Evolutionary conservation across 2,888 invertebrate species (phyloP).

Genomic region (Baccha elongata): DNA sequence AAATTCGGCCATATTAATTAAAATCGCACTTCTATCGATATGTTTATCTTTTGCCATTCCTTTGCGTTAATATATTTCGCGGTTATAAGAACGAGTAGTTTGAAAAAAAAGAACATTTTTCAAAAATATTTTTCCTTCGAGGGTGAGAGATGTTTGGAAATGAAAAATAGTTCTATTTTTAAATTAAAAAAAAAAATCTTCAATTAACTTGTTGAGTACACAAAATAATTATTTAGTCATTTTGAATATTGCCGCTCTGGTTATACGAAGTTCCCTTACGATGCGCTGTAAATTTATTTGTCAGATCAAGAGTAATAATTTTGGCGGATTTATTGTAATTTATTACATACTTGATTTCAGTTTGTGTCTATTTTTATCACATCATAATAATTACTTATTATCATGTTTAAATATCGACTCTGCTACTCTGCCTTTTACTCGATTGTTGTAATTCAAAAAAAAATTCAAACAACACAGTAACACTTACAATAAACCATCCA

Average conservation of each 20-base stretch:
- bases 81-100: slow-evolving; percentile 38
- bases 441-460: no score
- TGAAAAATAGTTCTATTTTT: slow-evolving; percentile 53
- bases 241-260: slow-evolving; percentile 27
- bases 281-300: slow-evolving; percentile 48
- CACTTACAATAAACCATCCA: no score
- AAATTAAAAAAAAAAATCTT: slow-evolving; percentile 16
- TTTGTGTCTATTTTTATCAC: slow-evolving; percentile 26
- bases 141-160: background rate
- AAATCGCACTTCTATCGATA: slow-evolving; percentile 53
- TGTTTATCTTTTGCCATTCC: slow-evolving; percentile 66
- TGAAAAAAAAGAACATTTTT: slow-evolving; percentile 17
- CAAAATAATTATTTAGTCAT: slow-evolving; percentile 65
- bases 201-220: slow-evolving; percentile 58
- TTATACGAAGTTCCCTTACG: slow-evolving; percentile 1
- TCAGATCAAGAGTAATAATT: slow-evolving; percentile 36
- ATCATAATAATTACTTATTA: no score
- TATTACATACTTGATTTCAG: slow-evolving; percentile 50
- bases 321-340: slow-evolving; percentile 58
- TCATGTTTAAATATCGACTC: no score
- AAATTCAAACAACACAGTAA: no score
- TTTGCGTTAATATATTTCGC: slow-evolving; percentile 54
- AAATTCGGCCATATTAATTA: slow-evolving; percentile 26
- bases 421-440: no score
- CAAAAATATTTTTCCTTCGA: slow-evolving; percentile 8